phyloP scores from a whole-genome alignment of 1,140 invertebrate genomes.

The Planococcus citri region DNA sequence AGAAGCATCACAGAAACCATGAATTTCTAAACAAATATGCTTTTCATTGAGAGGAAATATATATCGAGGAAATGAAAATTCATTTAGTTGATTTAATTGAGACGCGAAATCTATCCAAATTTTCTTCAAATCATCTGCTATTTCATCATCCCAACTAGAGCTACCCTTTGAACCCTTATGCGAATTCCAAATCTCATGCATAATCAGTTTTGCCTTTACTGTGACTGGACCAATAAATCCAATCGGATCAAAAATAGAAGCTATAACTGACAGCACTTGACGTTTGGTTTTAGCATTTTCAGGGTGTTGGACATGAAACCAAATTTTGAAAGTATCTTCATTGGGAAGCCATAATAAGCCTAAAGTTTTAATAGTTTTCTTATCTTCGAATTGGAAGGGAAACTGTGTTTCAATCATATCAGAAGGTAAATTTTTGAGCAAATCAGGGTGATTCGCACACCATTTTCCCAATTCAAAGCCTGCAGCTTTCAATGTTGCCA shows the following conservation, averaged over 20 bases:
- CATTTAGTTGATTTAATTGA: conserved; percentile 6
- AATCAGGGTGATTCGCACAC: not conserved
- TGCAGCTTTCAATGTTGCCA: conserved; percentile 24
- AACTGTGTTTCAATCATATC: not conserved
- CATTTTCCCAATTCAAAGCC: conserved; percentile 30
- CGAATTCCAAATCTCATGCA: too few species aligned
- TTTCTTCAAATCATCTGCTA: conserved; percentile 24
- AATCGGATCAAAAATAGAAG: too few species aligned
- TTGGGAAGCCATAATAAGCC: too few species aligned
- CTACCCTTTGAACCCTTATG: too few species aligned
- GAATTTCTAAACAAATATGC: too few species aligned
- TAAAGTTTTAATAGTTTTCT: not conserved
- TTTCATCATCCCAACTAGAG: conserved; percentile 32
- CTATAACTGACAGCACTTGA: too few species aligned
- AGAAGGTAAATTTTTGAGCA: conserved; percentile 22
- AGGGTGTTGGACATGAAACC: not conserved
- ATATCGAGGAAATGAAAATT: conserved; percentile 12
- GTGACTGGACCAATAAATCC: too few species aligned
- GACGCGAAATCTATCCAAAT: not conserved
- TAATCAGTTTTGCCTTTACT: too few species aligned
- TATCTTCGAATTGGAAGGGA: not conserved
- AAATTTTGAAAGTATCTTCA: too few species aligned
- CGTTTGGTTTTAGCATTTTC: too few species aligned
- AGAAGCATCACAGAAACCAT: too few species aligned
- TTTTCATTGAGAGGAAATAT: not conserved